Percentiles rank a stretch among this genome's conserved stretches.
These are phyloP conservation scores for Varanus komodoensis DNA, from an alignment of 2,113 vertebrate genomes.

Conservation along the genomic window DNA sequence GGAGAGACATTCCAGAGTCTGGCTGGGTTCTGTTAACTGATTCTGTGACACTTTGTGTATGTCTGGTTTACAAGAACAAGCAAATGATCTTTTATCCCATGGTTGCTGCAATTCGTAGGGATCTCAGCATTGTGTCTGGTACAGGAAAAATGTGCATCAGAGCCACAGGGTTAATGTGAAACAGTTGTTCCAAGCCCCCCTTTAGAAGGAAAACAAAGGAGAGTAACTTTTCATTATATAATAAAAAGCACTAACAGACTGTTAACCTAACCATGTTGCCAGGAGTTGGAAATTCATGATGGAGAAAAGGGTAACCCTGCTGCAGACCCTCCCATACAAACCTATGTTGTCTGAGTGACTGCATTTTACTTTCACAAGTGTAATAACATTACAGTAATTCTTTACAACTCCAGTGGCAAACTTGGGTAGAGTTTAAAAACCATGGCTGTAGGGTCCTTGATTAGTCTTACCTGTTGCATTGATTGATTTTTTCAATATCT, in stretches of 20 bases:
- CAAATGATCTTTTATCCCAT: background rate
- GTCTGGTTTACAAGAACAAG: constrained; percentile 1
- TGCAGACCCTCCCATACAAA: too few relatives aligned
- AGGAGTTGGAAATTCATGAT: background rate
- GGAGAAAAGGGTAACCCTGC: background rate
- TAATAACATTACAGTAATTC: constrained; percentile 2
- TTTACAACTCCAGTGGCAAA: background rate
- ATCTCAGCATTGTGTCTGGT: background rate
- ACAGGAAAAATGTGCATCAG: background rate
- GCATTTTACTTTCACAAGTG: constrained; percentile 18
- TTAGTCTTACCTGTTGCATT: background rate
- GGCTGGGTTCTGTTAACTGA: background rate
- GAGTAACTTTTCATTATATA: background rate
- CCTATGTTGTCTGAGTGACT: background rate
- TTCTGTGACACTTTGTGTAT: constrained; percentile 12
- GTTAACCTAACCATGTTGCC: background rate
- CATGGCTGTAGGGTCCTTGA: background rate
- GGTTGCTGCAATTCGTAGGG: constrained; percentile 1
- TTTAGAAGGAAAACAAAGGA: background rate
- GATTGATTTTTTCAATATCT: background rate
- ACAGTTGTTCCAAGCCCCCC: constrained; percentile 29
- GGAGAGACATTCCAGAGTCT: background rate
- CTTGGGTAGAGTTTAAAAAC: background rate
- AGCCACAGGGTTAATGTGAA: constrained; percentile 23
- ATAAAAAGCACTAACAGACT: background rate